These are phyloP conservation scores for Cyanoramphus novaezelandiae DNA, from an alignment of 2,113 vertebrate species.

Conservation along the genomic window DNA sequence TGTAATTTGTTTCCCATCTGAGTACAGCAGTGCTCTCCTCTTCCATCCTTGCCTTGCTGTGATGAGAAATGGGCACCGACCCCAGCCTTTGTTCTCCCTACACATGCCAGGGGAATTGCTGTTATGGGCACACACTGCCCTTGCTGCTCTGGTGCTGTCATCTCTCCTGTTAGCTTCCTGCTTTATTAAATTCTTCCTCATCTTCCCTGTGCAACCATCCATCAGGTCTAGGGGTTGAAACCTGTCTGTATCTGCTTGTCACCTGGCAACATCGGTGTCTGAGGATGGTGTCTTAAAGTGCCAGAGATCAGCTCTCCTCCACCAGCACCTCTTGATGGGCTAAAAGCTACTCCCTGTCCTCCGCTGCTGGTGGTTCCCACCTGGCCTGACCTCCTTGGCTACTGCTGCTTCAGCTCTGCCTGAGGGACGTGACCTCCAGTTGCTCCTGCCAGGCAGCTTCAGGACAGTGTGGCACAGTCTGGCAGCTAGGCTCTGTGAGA, in stretches of 20 bases:
- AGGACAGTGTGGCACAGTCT: background rate
- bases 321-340: background rate
- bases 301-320: background rate
- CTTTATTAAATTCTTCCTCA: background rate
- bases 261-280: background rate
- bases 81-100: background rate
- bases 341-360: background rate
- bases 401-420: background rate
- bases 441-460: accelerated
- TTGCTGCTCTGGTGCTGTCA: background rate
- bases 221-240: background rate
- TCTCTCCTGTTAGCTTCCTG: background rate
- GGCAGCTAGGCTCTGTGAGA: background rate
- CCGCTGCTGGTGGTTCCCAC: background rate
- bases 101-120: background rate
- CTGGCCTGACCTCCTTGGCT: background rate
- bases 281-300: background rate
- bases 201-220: background rate
- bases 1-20: background rate
- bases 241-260: background rate
- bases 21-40: background rate
- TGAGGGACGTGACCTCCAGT: background rate
- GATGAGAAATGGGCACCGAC: accelerated
- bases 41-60: background rate
- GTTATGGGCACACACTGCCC: background rate